These are phyloP conservation scores for Notarius lentiginosus DNA, from an alignment of 2,113 vertebrate genomes.

Conservation along the genomic window DNA sequence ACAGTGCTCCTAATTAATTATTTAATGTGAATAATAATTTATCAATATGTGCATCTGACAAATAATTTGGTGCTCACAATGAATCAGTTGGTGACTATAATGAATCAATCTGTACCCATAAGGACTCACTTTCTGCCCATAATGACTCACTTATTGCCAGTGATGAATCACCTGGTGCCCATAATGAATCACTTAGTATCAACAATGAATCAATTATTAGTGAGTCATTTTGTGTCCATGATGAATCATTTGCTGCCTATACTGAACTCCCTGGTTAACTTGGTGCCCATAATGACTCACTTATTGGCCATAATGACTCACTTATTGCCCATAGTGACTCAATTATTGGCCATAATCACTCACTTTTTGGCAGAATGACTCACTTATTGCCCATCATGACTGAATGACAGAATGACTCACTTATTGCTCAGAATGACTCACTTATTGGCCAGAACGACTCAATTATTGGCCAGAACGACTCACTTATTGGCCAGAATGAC, in stretches of 20 bases:
- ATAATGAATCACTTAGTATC: background rate
- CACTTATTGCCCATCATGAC: too few species aligned
- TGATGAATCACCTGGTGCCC: background rate
- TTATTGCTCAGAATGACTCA: background rate
- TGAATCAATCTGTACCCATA: background rate
- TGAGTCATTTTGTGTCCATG: background rate
- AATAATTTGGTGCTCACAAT: background rate
- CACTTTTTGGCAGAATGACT: background rate
- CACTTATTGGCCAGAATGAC: too few species aligned
- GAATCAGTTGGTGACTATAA: background rate
- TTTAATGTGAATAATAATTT: background rate
- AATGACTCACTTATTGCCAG: background rate
- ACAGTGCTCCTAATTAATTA: background rate
- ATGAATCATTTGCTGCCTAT: too few species aligned
- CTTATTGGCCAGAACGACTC: too few species aligned
- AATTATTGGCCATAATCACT: background rate
- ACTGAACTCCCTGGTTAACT: too few species aligned
- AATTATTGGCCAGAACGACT: too few species aligned
- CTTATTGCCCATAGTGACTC: background rate
- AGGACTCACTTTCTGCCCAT: background rate
- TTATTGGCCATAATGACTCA: background rate
- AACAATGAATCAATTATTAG: background rate
- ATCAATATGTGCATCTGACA: background rate
- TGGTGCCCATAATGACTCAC: background rate
- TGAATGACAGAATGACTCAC: too few species aligned